Conservation (phyloP, 2,797 vertebrate species). For the Megaceryle alcyon region DNA sequence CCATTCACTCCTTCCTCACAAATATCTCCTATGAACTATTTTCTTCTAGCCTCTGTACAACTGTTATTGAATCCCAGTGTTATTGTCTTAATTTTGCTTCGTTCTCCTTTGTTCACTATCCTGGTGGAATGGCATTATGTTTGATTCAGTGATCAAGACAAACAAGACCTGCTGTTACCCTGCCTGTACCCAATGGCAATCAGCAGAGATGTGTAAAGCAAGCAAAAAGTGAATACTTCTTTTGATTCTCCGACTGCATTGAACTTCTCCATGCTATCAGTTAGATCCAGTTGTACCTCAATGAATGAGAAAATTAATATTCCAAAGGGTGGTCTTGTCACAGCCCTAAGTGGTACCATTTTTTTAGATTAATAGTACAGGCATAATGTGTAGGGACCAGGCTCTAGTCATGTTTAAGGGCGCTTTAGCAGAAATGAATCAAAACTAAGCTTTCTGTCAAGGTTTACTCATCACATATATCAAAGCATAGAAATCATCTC, state of each 20-base stretch:
- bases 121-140: not conserved
- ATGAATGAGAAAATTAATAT: not conserved
- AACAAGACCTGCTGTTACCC: not conserved
- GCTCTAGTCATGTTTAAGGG: not conserved
- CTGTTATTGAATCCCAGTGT: not conserved
- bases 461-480: not conserved
- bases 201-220: not conserved
- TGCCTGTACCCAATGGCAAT: not conserved
- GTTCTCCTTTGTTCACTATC: not conserved
- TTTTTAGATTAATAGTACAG: not conserved
- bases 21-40: slow-evolving; percentile 18
- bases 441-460: not conserved
- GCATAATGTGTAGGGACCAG: not conserved
- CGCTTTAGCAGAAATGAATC: not conserved
- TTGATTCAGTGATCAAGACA: not conserved
- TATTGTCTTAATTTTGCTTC: not conserved
- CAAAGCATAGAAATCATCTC: not conserved
- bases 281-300: not conserved
- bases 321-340: not conserved
- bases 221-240: not conserved
- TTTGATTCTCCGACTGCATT: not conserved
- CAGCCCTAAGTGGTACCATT: not conserved
- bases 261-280: not conserved
- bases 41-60: not conserved
- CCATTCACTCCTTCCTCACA: not conserved